Evolutionary conservation across 1,140 invertebrate genomes (phyloP), one percentile per base, ranked within the genome.

Genomic region (Pteromalus puparum): DNA sequence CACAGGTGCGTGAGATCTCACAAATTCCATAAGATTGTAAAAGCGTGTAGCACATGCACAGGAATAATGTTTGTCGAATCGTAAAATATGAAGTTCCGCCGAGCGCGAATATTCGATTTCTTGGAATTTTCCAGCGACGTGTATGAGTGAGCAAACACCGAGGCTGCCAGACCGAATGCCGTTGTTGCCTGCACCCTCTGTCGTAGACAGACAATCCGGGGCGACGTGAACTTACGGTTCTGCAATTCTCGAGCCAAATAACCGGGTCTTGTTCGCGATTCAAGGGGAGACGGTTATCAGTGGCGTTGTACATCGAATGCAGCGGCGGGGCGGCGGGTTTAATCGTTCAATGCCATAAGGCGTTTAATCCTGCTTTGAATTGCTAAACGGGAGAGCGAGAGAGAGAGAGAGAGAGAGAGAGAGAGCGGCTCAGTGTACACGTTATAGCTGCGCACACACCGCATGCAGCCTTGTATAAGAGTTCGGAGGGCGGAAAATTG

Each of bases 1-100:
- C 97, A 26, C 95, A 97, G 93, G 96, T 96, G 90, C 90, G 53
- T 0, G 10, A 6, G 15, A 74, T 42, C n/a, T 34, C 34, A 15
- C 30, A 34, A 73, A 48, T 76, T 76, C 30, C n/a, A 28, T 28
- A 3, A 30, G 0, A 70, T 28, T 26, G 67, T 26, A n/a, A 10
- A n/a, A 7, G 26, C 26, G 26, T 13, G 9, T 6, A 67, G 12
- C 12, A 15, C 12, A 48, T 48, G 5, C 38, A 7, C 15, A 76
- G n/a, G 13, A 42, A n/a, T 48, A 53, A 53, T 48, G n/a, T 48
- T 76, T 76, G n/a, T n/a, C 42, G 74, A 34, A 34, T 61, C 46
- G 48, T 77, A 65, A 65, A 61, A 77, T 34, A 61, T 9, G 18
- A 77, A 77, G 28, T 21, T n/a, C 9, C 12, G 21, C 21, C 26